These are phyloP conservation scores for Pocillopora meandrina DNA, from an alignment of 92 coral and sea anemone genomes.

Conservation along the genomic window DNA sequence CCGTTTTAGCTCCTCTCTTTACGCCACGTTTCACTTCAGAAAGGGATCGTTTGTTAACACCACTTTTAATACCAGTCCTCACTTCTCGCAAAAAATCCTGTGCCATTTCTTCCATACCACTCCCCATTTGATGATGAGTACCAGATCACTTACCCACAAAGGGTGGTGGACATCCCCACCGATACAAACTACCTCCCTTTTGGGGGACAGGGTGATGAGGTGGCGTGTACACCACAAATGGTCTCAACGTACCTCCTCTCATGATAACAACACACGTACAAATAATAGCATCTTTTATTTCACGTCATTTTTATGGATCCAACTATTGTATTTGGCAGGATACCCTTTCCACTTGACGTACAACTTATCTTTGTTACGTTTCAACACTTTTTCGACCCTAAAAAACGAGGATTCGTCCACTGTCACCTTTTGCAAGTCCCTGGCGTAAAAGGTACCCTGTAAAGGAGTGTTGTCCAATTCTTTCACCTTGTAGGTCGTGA, in stretches of 20 bases:
- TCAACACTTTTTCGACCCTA: slow-evolving; percentile 43
- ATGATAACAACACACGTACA: not conserved
- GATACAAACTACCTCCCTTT: too few relatives aligned
- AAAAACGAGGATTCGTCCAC: slow-evolving; percentile 19
- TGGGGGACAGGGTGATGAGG: too few relatives aligned
- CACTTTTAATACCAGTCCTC: too few relatives aligned
- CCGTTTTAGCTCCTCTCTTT: too few relatives aligned
- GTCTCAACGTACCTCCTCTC: not conserved
- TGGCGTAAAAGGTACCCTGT: slow-evolving; percentile 42
- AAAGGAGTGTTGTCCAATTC: slow-evolving; percentile 34
- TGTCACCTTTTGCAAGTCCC: slow-evolving; percentile 39
- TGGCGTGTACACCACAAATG: too few relatives aligned
- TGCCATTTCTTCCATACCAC: too few relatives aligned
- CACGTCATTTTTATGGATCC: slow-evolving; percentile 39
- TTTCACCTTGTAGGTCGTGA: slow-evolving; percentile 29
- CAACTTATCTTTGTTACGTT: slow-evolving; percentile 12
- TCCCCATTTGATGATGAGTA: too few relatives aligned
- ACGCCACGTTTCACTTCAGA: too few relatives aligned
- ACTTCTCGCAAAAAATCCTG: too few relatives aligned
- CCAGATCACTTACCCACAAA: too few relatives aligned
- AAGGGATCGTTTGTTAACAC: too few relatives aligned
- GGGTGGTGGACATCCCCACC: too few relatives aligned
- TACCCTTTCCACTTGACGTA: slow-evolving; percentile 53
- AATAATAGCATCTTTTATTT: not conserved
- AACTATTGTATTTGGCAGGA: slow-evolving; percentile 47